Conservation (phyloP, 2,888 invertebrate genomes). For the Pyralis farinalis region DNA sequence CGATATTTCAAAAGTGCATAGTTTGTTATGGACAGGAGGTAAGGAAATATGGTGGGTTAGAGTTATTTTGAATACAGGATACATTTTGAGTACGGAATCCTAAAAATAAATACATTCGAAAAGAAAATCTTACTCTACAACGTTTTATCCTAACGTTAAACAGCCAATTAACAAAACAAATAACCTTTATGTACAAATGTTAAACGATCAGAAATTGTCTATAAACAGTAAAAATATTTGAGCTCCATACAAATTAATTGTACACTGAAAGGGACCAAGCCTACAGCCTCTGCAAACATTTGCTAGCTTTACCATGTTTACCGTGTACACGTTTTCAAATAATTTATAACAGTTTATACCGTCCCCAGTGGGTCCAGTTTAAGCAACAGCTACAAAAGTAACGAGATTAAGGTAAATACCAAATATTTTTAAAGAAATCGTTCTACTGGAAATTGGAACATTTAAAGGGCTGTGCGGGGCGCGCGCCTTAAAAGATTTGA, state of each 20-base stretch:
- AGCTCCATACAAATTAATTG: slow-evolving; percentile 29
- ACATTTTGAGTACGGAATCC: too few species aligned
- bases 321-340: slow-evolving; percentile 18
- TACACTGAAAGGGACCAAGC: slow-evolving; percentile 28
- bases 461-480: slow-evolving; percentile 2
- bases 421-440: not conserved
- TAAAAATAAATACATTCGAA: too few species aligned
- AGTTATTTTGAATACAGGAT: too few species aligned
- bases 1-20: too few species aligned
- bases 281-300: slow-evolving; percentile 33
- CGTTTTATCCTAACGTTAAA: too few species aligned
- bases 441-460: not conserved
- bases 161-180: too few species aligned
- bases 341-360: slow-evolving; percentile 5
- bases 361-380: not conserved
- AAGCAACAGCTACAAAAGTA: slow-evolving; percentile 1
- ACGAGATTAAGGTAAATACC: not conserved
- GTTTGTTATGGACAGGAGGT: too few species aligned
- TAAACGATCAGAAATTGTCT: not conserved
- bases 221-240: slow-evolving; percentile 22
- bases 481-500: slow-evolving; percentile 1
- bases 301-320: slow-evolving; percentile 34
- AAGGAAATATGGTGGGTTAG: too few species aligned
- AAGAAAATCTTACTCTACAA: too few species aligned
- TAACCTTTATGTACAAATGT: too few species aligned